A percentile compares a stretch with the other conserved stretches of the same genome.
Evolutionary conservation across 1,140 invertebrate species (phyloP).

Genomic region (Philotrypesis tridentata): DNA sequence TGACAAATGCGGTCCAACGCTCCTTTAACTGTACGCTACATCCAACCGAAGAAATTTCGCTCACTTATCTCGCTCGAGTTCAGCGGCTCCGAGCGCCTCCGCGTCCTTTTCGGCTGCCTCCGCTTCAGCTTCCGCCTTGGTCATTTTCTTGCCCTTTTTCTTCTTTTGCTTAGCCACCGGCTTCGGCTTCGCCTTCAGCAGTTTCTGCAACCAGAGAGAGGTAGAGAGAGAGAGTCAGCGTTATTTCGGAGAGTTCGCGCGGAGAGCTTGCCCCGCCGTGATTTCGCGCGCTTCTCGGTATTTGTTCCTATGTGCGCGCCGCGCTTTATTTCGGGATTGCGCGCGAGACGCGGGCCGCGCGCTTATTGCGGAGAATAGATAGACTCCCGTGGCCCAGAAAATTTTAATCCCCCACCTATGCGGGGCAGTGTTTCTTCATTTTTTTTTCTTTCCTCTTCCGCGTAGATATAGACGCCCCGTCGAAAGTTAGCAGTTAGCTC

Average conservation of each 20-base stretch:
- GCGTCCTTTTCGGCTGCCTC: not conserved
- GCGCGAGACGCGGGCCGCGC: too few relatives aligned
- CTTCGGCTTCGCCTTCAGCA: not conserved
- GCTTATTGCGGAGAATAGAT: not conserved
- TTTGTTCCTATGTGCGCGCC: too few relatives aligned
- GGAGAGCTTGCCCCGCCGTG: too few relatives aligned
- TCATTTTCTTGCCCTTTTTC: slow-evolving; percentile 21
- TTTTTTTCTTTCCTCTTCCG: too few relatives aligned
- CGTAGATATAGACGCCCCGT: too few relatives aligned
- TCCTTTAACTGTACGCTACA: not conserved
- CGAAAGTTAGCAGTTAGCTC: too few relatives aligned
- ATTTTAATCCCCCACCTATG: not conserved
- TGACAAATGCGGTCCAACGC: not conserved
- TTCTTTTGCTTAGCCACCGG: not conserved
- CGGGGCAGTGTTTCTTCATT: too few relatives aligned
- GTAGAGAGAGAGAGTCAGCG: not conserved
- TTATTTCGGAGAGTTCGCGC: not conserved
- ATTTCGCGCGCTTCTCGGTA: too few relatives aligned
- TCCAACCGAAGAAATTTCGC: not conserved
- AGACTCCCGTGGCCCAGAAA: not conserved
- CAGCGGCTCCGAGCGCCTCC: not conserved
- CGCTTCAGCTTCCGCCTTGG: not conserved
- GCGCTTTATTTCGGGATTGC: not conserved
- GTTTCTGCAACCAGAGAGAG: not conserved
- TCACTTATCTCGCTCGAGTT: slow-evolving; percentile 29